Base-by-base conservation (phyloP, 53 echinoderm and acorn worm species). In the Luidia sarsii region DNA sequence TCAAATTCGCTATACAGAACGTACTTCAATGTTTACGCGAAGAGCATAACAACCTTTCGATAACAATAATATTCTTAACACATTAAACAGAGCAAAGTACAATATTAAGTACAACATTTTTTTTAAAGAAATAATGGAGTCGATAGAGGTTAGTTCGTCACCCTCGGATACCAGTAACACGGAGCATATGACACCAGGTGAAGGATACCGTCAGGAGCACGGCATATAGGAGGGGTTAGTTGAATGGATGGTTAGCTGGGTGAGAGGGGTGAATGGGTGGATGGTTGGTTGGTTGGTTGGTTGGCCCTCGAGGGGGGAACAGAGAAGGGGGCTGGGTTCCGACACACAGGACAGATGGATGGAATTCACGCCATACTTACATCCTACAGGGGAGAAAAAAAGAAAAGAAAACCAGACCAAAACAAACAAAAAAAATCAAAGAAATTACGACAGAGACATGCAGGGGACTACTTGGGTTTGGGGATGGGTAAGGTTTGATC, bases 331-430 rank as follows among this genome's bases (percentile, higher is more conserved):
- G 29, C 33, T 33, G 33, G 72, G 14, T 51, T 51, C 72, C 72
- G 20, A 75, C 75, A 67, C 11, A 70, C 55, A 75, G 75, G 77
- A 60, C 57, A 43, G 25, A 57, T 57, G 74, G 74, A 74, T 80
- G 36, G 65, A 81, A 41, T 55, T 67, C 50, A 86, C 77, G 54
- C 50, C 59, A 77, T 86, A 86, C 86, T 86, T 86, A 86, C 86
- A 75, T n/a, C 18, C 60, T 79, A 55, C 79, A 67, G 48, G 35
- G 46, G 67, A 50, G 33, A 20, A 67, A 48, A 54, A 84, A 74
- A 74, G 64, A 43, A 86, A 57, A 54, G 49, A 55, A 86, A 61
- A n/a, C n/a, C n/a, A n/a, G n/a, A n/a, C n/a, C n/a, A n/a, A n/a
- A n/a, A n/a, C n/a, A 64, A 57, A 45, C 50, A 64, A 39, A 15